phyloP scores from a whole-genome alignment of 2,888 invertebrate species.

The Lasius fuliginosus region DNA sequence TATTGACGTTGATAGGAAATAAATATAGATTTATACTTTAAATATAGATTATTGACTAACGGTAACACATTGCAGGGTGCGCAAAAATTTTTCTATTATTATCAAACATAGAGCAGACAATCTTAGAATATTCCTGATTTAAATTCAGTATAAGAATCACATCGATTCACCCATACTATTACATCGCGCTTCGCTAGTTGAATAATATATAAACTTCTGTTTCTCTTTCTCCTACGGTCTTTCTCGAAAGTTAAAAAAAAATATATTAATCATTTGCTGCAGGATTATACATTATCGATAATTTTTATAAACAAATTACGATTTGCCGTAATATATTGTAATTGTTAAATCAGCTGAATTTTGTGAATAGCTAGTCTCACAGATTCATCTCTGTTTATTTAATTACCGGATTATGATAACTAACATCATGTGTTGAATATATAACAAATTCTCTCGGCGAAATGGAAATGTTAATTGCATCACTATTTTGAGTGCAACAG shows the following conservation, averaged over 20 bases:
- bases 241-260: background rate
- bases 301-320: background rate
- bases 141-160: background rate
- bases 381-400: conserved; percentile 26
- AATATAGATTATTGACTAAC: background rate
- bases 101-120: background rate
- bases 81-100: background rate
- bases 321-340: background rate
- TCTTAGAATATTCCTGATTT: background rate
- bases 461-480: conserved; percentile 49
- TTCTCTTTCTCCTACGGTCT: background rate
- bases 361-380: conserved; percentile 17
- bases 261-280: conserved; percentile 32
- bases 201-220: background rate
- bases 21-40: conserved; percentile 32
- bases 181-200: background rate
- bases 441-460: conserved; percentile 37
- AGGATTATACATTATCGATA: conserved; percentile 16
- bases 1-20: background rate
- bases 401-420: conserved; percentile 46
- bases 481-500: conserved; percentile 32
- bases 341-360: conserved; percentile 32
- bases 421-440: conserved; percentile 40
- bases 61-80: background rate
- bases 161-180: background rate